Conservation (phyloP, 2,113 vertebrate genomes). For the Balaeniceps rex region DNA sequence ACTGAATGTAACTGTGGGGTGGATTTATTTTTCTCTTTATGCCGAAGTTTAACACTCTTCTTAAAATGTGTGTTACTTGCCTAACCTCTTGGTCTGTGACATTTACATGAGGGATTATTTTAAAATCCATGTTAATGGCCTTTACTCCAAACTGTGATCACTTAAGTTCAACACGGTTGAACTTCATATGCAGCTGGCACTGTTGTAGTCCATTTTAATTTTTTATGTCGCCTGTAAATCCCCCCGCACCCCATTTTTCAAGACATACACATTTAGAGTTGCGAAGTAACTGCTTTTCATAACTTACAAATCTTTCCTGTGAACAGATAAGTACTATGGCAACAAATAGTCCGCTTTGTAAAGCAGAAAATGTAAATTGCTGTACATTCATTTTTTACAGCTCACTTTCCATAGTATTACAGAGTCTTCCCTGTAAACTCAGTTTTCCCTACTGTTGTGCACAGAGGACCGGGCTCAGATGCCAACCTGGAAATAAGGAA, state of each 20-base stretch:
- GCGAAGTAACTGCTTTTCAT: neutral
- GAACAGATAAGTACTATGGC: neutral
- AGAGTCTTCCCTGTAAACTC: constrained; percentile 7
- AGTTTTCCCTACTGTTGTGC: neutral
- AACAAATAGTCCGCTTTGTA: neutral
- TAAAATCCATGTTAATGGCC: constrained; percentile 19
- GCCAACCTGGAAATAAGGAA: neutral
- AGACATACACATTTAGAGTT: neutral
- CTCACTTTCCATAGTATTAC: neutral
- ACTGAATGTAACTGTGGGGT: constrained; percentile 13
- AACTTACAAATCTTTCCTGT: neutral
- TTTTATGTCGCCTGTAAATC: neutral
- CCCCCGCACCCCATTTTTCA: neutral
- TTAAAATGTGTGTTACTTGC: neutral
- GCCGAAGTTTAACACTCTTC: neutral
- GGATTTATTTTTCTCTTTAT: neutral
- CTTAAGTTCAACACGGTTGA: constrained; percentile 9
- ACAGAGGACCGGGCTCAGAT: neutral
- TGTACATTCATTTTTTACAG: neutral
- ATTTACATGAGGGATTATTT: neutral
- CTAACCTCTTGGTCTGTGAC: neutral
- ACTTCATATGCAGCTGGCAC: constrained; percentile 1
- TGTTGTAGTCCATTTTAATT: neutral
- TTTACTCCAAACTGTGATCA: neutral
- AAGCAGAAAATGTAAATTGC: neutral